These are phyloP conservation scores for Gambusia yucatana DNA, from an alignment of 2,797 vertebrate species.

Conservation along the genomic window DNA sequence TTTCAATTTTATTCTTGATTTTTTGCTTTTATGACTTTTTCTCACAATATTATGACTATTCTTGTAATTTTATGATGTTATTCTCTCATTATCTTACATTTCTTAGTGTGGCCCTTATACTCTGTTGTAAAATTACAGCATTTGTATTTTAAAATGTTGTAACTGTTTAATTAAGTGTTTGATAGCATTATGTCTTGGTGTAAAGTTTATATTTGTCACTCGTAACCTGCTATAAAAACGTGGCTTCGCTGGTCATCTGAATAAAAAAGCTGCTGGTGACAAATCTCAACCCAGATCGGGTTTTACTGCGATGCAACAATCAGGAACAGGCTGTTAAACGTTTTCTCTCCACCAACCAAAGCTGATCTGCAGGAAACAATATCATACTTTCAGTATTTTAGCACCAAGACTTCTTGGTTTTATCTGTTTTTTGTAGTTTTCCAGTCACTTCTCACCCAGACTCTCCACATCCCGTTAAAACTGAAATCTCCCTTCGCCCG, in stretches of 20 bases:
- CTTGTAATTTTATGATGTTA: too few relatives aligned
- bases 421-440: not conserved
- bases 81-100: too few relatives aligned
- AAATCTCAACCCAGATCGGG: not conserved
- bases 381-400: not conserved
- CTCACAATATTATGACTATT: too few relatives aligned
- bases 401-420: not conserved
- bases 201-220: not conserved
- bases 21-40: too few relatives aligned
- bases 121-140: too few relatives aligned
- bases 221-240: not conserved
- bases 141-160: not conserved
- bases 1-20: too few relatives aligned
- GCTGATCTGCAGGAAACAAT: not conserved
- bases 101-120: too few relatives aligned
- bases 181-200: not conserved
- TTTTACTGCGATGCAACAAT: not conserved
- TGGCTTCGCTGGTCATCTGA: not conserved
- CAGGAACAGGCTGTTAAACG: not conserved
- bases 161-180: not conserved
- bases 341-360: not conserved
- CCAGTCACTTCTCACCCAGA: not conserved
- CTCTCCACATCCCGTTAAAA: constrained; percentile 47
- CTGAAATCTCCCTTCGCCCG: constrained; percentile 46
- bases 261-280: not conserved